Conservation (phyloP, 1,140 invertebrate species). For the Cotesia typhae region DNA sequence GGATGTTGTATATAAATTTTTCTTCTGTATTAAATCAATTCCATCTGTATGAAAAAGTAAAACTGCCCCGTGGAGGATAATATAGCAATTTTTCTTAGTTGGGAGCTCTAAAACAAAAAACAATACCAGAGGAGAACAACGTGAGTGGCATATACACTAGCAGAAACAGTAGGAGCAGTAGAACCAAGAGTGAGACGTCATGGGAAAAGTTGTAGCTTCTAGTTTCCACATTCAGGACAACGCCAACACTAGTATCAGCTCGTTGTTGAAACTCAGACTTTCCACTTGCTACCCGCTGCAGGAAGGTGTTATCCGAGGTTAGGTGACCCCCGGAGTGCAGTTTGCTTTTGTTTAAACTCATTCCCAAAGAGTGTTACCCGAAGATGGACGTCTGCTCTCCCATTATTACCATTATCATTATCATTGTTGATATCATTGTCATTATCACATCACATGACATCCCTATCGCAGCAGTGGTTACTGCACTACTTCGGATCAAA, state of each 20-base stretch:
- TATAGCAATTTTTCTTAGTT: constrained; percentile 3
- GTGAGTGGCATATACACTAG: constrained; percentile 17
- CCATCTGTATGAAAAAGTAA: not conserved
- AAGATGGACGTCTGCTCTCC: not conserved
- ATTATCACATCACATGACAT: too few species aligned
- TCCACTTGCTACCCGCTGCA: not conserved
- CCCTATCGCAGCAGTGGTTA: too few species aligned
- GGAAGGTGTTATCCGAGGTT: constrained; percentile 15
- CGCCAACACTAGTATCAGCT: not conserved
- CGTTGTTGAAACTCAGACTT: too few species aligned
- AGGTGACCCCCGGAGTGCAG: constrained; percentile 23
- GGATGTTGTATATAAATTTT: not conserved
- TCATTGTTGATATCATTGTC: too few species aligned
- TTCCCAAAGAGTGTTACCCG: constrained; percentile 9
- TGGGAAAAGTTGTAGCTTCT: constrained; percentile 22
- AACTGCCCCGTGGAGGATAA: not conserved
- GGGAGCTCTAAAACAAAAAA: not conserved
- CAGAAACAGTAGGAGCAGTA: not conserved
- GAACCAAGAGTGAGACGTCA: constrained; percentile 4
- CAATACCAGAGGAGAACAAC: not conserved
- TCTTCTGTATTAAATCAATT: not conserved
- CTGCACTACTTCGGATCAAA: not conserved
- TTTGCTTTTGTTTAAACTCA: constrained; percentile 16
- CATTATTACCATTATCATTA: not conserved
- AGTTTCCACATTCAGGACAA: constrained; percentile 1